A percentile compares a stretch with the other conserved stretches of the same genome.
Evolutionary conservation across 2,888 invertebrate genomes (phyloP).

Genomic region (Drosophila lacicola): DNA sequence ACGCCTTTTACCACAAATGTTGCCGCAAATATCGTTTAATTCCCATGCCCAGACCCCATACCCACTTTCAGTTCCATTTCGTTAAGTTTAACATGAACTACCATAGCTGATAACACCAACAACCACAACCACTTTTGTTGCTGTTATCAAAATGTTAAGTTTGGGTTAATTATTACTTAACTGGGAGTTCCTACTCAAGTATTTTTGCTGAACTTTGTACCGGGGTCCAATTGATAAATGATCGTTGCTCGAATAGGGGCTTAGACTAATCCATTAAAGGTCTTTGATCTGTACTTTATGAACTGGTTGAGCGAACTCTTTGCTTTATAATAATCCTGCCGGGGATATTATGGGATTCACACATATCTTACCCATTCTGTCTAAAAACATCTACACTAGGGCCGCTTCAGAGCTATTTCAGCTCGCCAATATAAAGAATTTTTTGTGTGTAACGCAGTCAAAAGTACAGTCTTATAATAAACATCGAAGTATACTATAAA

Average conservation of each 20-base stretch:
- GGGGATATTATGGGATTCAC: no score
- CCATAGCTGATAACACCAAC: conserved; percentile 11
- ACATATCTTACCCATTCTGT: no score
- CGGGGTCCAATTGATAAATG: conserved; percentile 14
- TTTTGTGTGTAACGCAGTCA: no score
- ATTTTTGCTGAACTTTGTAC: conserved; percentile 4
- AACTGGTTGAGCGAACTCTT: no score
- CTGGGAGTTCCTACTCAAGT: background rate
- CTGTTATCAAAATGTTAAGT: background rate
- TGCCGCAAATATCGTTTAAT: conserved; percentile 5
- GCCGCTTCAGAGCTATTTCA: no score
- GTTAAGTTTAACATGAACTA: conserved; percentile 8
- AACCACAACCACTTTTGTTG: background rate
- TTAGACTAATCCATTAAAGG: background rate
- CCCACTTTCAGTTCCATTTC: conserved; percentile 7
- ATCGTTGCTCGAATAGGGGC: background rate
- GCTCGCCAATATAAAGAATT: no score
- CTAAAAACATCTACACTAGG: no score
- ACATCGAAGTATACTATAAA: no score
- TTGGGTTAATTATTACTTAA: background rate
- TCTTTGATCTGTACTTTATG: conserved; percentile 15
- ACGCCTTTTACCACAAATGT: background rate
- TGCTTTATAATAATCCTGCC: no score
- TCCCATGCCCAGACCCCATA: background rate
- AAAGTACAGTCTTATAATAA: no score